Base-by-base conservation (phyloP, 2,113 vertebrate species). In the Chlamydotis undulata region DNA sequence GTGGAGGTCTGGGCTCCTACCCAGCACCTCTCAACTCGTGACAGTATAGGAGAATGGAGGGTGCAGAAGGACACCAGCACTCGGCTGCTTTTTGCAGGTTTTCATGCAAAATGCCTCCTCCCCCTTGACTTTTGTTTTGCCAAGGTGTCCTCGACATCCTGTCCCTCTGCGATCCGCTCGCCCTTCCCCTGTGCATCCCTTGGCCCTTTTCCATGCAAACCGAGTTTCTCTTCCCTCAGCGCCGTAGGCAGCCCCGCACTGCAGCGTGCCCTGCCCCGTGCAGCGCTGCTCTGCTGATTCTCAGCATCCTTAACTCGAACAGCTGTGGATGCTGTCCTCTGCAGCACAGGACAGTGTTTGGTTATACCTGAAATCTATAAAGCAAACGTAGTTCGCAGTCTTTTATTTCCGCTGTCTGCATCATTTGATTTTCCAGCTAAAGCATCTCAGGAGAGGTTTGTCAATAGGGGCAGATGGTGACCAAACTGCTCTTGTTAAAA, bases 141-240 rank as follows among this genome's bases (percentile, higher is more conserved):
- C 52, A 41, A 41, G 26, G n/a, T 94, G 47, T 75, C 47, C 65
- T 74, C 3, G 6, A 37, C 3, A 6, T 71, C 43, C 65, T 77
- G 29, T 35, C 60, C 14, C n/a, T 19, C n/a, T 64, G 23, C 1
- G 13, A 56, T 57, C 67, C 0, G 0, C 67, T 86, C 0, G 0
- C 28, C 67, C 55, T 81, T 35, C 16, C 31, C 39, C 50, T 57
- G 45, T 3, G 3, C 29, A 7, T 70, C 41, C 19, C 41, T 45
- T 6, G 1, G 31, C 56, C 52, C 39, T 91, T 94, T 77, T 39
- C 76, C 33, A 43, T 63, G 47, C 65, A 69, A 85, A 26, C 35
- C 0, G 0, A 11, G 8, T 52, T 50, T 63, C 55, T 69, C 41
- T 12, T 16, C 60, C 22, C 19, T 45, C 55, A 21, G 56, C 0